Base-by-base conservation (phyloP, 2,797 vertebrate species). In the Malurus splendens region DNA sequence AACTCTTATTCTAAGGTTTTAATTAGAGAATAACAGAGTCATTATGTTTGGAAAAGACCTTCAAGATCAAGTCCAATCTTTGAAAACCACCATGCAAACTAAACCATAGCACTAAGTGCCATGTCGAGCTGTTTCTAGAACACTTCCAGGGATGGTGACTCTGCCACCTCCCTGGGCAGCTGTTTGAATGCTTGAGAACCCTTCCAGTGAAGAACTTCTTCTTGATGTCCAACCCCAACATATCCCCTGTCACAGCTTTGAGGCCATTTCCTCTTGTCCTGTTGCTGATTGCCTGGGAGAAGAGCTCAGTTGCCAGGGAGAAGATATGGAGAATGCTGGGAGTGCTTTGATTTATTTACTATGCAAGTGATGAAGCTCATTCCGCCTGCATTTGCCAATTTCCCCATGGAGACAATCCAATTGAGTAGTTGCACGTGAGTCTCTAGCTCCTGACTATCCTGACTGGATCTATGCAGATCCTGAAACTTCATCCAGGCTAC, bases 81-180 rank as follows among this genome's bases (percentile, higher is more conserved):
- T 50, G 38, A 61, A 50, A 28, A 50, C 8, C n/a, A 25, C 38
- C 16, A 25, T 15, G 17, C 7, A 62, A 62, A 23, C 8, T 14
- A 32, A 61, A 61, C n/a, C 6, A 19, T 1, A 44, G 39, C 39
- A 36, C n/a, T 5, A 18, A 44, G 28, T 39, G 55, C 28, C 28
- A 12, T 14, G 14, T 8, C 14, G 42, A 50, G 42, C 22, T n/a
- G 25, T 55, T 50, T 50, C 61, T 42, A 38, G 76, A 55, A 17
- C 54, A 28, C 14, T 61, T 67, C 18, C 23, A 50, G 42, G 16
- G 2, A 13, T 48, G 55, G 19, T 48, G 48, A 11, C 38, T 64
- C 50, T 1, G 0, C 6, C 5, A 14, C 22, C 19, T 28, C 8
- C 18, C 16, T 44, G 27, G 6, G 23, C 18, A 67, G 19, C 16